Conservation (phyloP, 2,113 vertebrate genomes). For the Chauna torquata region DNA sequence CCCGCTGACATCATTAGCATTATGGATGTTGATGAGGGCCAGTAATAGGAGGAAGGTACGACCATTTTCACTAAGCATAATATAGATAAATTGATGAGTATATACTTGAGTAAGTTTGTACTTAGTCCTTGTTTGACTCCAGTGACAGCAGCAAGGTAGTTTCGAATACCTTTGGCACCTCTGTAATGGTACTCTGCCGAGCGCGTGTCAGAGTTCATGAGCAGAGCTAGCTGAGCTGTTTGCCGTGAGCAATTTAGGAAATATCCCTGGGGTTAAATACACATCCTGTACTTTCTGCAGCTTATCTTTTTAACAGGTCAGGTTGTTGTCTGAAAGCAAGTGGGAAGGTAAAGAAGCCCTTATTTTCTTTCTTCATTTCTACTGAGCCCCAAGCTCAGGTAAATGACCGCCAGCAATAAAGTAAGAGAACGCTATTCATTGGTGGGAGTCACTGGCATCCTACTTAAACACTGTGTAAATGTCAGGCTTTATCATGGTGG, state of each 20-base stretch:
- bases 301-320: not conserved
- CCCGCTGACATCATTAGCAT: not conserved
- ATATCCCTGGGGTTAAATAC: not conserved
- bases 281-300: not conserved
- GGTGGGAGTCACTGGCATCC: not conserved
- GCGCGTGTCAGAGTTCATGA: not conserved
- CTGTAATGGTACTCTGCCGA: rapidly evolving
- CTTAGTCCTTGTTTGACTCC: not conserved
- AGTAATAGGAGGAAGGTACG: rapidly evolving
- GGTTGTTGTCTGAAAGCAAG: not conserved
- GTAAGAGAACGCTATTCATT: not conserved
- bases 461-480: not conserved
- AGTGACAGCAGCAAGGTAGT: not conserved
- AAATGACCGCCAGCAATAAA: not conserved
- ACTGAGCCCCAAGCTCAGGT: not conserved
- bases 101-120: not conserved
- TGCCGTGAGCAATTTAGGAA: not conserved
- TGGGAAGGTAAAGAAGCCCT: not conserved
- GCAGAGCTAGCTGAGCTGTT: not conserved
- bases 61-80: not conserved
- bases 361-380: not conserved
- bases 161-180: not conserved
- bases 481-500: not conserved
- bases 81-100: not conserved
- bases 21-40: no score